These are phyloP conservation scores for Papilio dardanus DNA, from an alignment of 1,140 invertebrate genomes.

Conservation along the genomic window DNA sequence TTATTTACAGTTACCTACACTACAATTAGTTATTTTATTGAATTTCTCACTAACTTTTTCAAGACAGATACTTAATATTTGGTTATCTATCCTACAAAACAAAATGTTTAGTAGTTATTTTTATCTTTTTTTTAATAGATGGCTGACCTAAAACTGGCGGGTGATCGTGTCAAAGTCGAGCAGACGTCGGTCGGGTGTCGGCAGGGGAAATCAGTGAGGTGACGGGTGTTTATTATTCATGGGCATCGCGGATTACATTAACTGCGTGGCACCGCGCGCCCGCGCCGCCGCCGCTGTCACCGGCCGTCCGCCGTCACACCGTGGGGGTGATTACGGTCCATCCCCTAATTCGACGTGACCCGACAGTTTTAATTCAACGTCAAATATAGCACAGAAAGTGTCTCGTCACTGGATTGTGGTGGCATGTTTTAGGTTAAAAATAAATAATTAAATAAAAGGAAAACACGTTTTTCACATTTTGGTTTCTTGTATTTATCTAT, in stretches of 20 bases:
- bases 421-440: neutral
- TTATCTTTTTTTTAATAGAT: too few relatives aligned
- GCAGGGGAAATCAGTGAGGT: slow-evolving; percentile 27
- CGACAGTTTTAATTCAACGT: neutral
- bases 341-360: slow-evolving; percentile 21
- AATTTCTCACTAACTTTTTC: neutral
- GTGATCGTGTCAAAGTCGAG: slow-evolving; percentile 27
- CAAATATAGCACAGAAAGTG: neutral
- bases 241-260: slow-evolving; percentile 30
- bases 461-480: neutral
- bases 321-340: slow-evolving; percentile 10
- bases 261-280: too few relatives aligned
- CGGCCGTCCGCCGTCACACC: slow-evolving; percentile 1
- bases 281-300: slow-evolving; percentile 10
- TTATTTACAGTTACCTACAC: too few relatives aligned
- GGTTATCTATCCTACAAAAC: neutral
- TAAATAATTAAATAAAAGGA: slow-evolving; percentile 4
- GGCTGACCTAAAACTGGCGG: slow-evolving; percentile 5
- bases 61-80: neutral
- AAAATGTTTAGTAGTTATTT: neutral
- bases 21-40: neutral
- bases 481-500: too few relatives aligned
- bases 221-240: slow-evolving; percentile 35
- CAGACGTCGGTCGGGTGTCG: neutral
- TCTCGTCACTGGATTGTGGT: neutral